Evolutionary conservation across 2,888 invertebrate genomes (phyloP).

Genomic region (Sarcophaga rosellei): DNA sequence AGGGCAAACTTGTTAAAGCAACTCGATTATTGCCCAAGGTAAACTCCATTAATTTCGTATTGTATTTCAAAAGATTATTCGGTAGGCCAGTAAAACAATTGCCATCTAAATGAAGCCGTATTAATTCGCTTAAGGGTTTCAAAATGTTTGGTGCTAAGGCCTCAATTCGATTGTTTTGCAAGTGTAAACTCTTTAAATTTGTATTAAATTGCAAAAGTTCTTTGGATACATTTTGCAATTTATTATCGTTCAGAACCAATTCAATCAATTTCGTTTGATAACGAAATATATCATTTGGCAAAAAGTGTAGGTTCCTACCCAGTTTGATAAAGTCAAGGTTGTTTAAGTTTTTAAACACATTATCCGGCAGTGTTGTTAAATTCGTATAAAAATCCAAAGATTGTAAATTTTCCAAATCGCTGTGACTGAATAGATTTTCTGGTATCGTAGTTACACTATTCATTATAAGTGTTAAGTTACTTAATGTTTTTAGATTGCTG

Average conservation of each 20-base stretch:
- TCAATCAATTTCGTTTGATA: conserved; percentile 84
- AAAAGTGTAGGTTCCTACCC: conserved; percentile 85
- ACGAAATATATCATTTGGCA: conserved; percentile 84
- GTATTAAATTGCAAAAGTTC: conserved; percentile 85
- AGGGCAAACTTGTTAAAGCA: conserved; percentile 84
- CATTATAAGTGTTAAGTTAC: conserved; percentile 83
- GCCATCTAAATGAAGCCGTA: conserved; percentile 84
- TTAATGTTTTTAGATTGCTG: conserved; percentile 82
- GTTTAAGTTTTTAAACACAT: conserved; percentile 83
- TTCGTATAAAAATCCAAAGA: conserved; percentile 85
- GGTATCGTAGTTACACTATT: conserved; percentile 85
- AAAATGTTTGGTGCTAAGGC: conserved; percentile 85
- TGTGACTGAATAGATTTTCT: conserved; percentile 83
- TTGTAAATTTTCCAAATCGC: conserved; percentile 81
- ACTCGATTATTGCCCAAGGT: conserved; percentile 84
- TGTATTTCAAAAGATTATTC: conserved; percentile 83
- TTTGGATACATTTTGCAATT: conserved; percentile 84
- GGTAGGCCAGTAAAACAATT: conserved; percentile 86
- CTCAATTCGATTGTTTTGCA: conserved; percentile 85
- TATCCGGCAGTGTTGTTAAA: conserved; percentile 83
- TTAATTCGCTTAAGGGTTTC: conserved; percentile 84
- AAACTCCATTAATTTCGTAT: conserved; percentile 82
- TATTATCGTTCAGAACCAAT: conserved; percentile 87
- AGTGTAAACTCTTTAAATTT: conserved; percentile 85
- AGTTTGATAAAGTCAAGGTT: conserved; percentile 85